Evolutionary conservation across 2,113 vertebrate genomes (phyloP).

Genomic region (Brachypodius melanocephalos): DNA sequence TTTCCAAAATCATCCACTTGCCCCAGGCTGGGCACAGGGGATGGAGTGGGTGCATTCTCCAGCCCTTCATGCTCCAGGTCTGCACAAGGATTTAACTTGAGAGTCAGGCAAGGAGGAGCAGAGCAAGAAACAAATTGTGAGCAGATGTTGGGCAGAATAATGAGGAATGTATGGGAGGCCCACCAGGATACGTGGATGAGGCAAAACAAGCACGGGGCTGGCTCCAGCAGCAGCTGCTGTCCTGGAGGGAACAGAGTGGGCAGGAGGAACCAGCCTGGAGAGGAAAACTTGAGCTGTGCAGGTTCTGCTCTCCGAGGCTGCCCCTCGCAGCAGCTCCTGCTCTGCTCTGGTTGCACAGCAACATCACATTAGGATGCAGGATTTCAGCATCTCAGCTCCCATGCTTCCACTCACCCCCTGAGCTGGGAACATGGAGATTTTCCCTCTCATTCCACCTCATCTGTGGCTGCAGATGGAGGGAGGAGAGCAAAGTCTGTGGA

Average conservation of each 20-base stretch:
- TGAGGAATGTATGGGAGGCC: neutral
- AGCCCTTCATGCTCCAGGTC: neutral
- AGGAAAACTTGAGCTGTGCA: neutral
- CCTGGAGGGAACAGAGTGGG: neutral
- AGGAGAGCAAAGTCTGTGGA: neutral
- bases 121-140: neutral
- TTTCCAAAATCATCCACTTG: neutral
- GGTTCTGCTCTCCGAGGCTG: neutral
- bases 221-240: neutral
- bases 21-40: fast-evolving
- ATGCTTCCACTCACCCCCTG: neutral
- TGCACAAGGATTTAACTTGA: neutral
- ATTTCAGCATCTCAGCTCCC: neutral
- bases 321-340: neutral
- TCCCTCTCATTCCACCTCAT: neutral
- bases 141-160: neutral
- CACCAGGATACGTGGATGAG: neutral
- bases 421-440: neutral
- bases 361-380: neutral
- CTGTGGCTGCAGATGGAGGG: neutral
- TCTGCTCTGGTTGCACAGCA: neutral
- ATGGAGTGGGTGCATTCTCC: fast-evolving
- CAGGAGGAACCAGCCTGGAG: neutral
- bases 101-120: neutral
- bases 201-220: neutral